Evolutionary conservation across 1,140 invertebrate species (phyloP), one percentile per base, ranked within the genome.

Genomic region (Platorchestia sp.): DNA sequence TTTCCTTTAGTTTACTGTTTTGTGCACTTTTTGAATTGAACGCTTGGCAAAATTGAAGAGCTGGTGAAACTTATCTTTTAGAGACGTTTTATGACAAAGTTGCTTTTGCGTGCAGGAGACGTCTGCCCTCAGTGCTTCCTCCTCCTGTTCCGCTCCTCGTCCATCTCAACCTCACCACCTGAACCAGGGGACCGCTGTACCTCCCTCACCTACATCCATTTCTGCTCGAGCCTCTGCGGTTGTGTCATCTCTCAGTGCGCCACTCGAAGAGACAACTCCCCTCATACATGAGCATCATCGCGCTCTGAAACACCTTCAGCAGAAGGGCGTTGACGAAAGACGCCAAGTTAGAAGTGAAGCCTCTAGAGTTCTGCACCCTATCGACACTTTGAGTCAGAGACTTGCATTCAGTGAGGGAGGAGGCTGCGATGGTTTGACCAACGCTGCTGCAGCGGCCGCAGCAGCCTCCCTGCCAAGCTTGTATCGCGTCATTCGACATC

Each of bases 101-200:
- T 93, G 40, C 91, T 45, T 93, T 93, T 93, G 45, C 91, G 41
- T 93, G 91, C 91, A 93, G 91, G 91, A 93, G 45, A 45, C 91
- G 91, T 44, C 91, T 45, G 6, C 91, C 43, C 91, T 45, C 91
- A n/a, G 91, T 93, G 91, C 91, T 27, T 47, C 91, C 45, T 89
- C 87, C 22, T 41, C 43, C 59, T 75, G 14, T 75, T 36, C 59
- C 59, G 59, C 59, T 75, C 59, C 59, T 75, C 59, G 59, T 36
- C 59, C 59, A 75, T 75, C 59, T 75, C 59, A 10, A 22, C 59
- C 59, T 27, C 59, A 75, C 87, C 87, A 44, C 87, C 87, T 10
- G 5, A 22, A 7, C n/a, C n/a, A 6, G 14, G 53, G 36, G 41
- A 6, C 87, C 7, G 87, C 36, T 89, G 5, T 44, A 19, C 87